phyloP scores from a whole-genome alignment of 2,113 vertebrate species.

The Aythya baeri region DNA sequence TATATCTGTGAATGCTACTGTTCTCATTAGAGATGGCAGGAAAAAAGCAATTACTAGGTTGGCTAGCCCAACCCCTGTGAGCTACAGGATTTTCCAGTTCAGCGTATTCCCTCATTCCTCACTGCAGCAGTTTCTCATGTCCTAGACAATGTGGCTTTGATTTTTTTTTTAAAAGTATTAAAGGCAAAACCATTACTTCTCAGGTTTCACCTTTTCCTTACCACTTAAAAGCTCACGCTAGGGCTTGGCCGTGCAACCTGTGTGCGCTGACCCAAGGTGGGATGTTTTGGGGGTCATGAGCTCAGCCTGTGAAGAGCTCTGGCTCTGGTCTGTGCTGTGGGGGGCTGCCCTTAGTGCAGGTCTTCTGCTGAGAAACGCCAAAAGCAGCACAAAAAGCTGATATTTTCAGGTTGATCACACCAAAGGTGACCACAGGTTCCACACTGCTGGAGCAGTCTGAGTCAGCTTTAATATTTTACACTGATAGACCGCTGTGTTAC shows the following conservation, averaged over 20 bases:
- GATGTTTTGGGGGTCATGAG: too few species aligned
- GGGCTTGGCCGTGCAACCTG: not conserved
- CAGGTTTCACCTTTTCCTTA: not conserved
- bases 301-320: not conserved
- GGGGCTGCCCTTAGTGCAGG: not conserved
- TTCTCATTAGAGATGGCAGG: slow-evolving; percentile 29
- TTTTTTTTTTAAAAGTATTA: not conserved
- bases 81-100: slow-evolving; percentile 58
- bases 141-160: not conserved
- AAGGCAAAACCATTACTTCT: not conserved
- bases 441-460: not conserved
- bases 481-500: not conserved
- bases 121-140: not conserved
- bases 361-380: not conserved
- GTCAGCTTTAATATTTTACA: not conserved
- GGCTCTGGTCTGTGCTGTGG: not conserved
- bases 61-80: not conserved
- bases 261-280: not conserved
- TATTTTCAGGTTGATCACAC: not conserved
- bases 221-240: not conserved
- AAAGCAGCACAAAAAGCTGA: not conserved
- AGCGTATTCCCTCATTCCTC: slow-evolving; percentile 13
- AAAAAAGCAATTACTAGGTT: slow-evolving; percentile 25
- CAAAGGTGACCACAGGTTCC: not conserved
- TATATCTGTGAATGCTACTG: not conserved